Evolutionary conservation across 92 coral and sea anemone species (phyloP), one percentile per base, ranked within the genome.

Genomic region (Siderastrea radians): DNA sequence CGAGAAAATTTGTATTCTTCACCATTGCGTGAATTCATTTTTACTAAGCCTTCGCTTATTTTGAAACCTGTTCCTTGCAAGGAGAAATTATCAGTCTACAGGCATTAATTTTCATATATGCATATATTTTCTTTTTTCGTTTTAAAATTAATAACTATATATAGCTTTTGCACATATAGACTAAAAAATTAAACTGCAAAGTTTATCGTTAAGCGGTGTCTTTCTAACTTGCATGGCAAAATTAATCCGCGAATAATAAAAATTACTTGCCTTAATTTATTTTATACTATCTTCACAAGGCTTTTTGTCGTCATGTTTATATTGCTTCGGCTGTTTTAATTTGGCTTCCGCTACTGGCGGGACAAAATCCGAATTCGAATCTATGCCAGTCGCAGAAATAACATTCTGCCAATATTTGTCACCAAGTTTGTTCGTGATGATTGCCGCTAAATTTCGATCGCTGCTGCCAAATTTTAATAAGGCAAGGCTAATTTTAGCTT

Each of bases 361-460:
- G 48, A 79, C 60, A 63, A 77, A 43, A 5, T 13, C 67, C 57
- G 11, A 77, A 77, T 46, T 55, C 45, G 81, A 59, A 77, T 77
- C 13, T 26, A 26, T 26, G 38, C 38, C 38, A 26, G 38, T 26
- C 38, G 38, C 38, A 26, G 38, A 26, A 26, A 26, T 26, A 45
- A 43, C 67, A 53, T 3, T 81, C 50, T 3, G 3, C 46, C 12
- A 9, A 11, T 44, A 15, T 53, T 68, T 68, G 76, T 46, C 46
- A 3, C 13, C 77, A 38, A 44, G 74, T 75, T 86, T 91, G 65
- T 80, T 85, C 77, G 58, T 81, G 52, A 76, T 75, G 69, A 44
- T 38, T 5, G 14, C 49, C 45, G 62, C 62, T 73, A 50, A 50
- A 16, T 6, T 52, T 73, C 38, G 60, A 19, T 8, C 45, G 55